Evolutionary conservation across 2,113 vertebrate genomes (phyloP), one percentile per base, ranked within the genome.

Genomic region (Pithys albifrons): DNA sequence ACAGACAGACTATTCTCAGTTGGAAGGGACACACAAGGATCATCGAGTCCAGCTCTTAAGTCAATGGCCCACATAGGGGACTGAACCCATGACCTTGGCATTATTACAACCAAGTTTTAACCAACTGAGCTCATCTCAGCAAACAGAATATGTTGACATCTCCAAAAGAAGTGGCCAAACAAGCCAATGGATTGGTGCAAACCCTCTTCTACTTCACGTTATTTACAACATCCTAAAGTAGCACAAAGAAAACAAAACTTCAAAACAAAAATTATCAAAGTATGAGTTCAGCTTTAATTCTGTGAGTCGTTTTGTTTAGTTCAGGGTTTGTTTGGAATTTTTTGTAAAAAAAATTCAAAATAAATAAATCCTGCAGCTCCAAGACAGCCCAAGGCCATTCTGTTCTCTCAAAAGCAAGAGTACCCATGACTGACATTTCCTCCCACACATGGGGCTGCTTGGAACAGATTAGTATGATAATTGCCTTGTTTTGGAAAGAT

Each of bases 401-500:
- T 83, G 54, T 89, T 93, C 91, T 69, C 54, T 75, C 72, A 64
- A 39, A 77, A 87, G 29, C 48, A 88, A 51, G 20, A 83, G 61
- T 22, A 46, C 41, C 59, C 37, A 33, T 75, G 91, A 95, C 46
- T 91, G 85, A 78, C 79, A 49, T 37, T 65, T 65, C 59, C 72
- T 92, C 91, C 87, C 92, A 95, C 87, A 41, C 41, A 20, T 0
- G 7, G 27, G 91, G 55, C 59, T 69, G 71, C 58, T 76, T 24
- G 1, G 3, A 84, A 91, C 81, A 65, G 43, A 74, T 86, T 58
- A 88, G 43, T 48, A 48, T 8, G 69, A 14, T 80, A 95, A 93
- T 94, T 88, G 83, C 33, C 59, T 86, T 88, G 85, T 91, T 97
- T 94, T 49, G 77, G 57, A 77, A 89, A 61, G 59, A n/a, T 62